These are phyloP conservation scores for Anarrhichthys ocellatus DNA, from an alignment of 2,113 vertebrate species.

Conservation along the genomic window DNA sequence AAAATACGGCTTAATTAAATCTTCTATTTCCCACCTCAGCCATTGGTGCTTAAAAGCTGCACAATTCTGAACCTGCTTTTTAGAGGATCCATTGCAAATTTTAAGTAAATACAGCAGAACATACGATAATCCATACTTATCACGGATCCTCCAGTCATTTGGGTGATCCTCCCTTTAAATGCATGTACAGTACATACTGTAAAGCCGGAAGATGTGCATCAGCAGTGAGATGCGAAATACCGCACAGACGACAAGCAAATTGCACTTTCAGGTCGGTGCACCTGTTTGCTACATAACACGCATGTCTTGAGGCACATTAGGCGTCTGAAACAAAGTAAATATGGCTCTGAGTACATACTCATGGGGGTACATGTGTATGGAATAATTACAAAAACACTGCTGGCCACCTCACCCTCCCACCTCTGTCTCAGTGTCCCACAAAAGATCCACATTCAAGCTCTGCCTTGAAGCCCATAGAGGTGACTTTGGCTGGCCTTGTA, in stretches of 20 bases:
- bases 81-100: conserved; percentile 5
- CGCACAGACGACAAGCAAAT: neutral
- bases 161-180: neutral
- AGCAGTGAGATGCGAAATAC: conserved; percentile 18
- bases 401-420: neutral
- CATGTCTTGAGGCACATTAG: conserved; percentile 9
- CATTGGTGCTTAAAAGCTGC: conserved; percentile 6
- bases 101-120: conserved; percentile 12
- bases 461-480: conserved; percentile 34
- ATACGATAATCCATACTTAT: conserved; percentile 16
- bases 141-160: conserved; percentile 7
- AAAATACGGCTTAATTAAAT: conserved; percentile 34
- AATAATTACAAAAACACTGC: neutral
- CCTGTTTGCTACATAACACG: conserved; percentile 15
- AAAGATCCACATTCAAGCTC: conserved; percentile 13
- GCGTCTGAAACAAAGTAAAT: neutral
- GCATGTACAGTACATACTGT: neutral
- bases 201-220: neutral
- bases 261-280: conserved; percentile 15
- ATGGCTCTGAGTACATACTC: neutral
- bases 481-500: conserved; percentile 68
- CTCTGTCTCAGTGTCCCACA: conserved; percentile 25
- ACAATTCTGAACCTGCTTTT: conserved; percentile 20
- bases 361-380: neutral
- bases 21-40: neutral